These are phyloP conservation scores for Myxocyprinus asiaticus DNA, from an alignment of 2,113 vertebrate species.

Conservation along the genomic window DNA sequence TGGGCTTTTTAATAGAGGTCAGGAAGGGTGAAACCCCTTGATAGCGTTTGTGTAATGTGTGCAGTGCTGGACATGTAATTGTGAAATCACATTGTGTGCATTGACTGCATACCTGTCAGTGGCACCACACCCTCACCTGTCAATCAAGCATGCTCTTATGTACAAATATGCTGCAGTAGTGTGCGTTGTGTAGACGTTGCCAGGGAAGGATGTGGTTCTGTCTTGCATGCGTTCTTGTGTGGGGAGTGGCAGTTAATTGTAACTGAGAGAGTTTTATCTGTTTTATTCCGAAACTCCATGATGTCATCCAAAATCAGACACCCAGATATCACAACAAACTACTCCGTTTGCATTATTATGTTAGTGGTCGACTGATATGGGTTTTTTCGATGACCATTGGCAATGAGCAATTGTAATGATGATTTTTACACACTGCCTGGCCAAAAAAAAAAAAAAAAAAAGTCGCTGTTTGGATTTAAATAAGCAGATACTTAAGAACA, in stretches of 20 bases:
- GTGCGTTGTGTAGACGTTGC: slow-evolving; percentile 12
- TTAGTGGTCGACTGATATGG: too few relatives aligned
- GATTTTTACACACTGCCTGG: too few relatives aligned
- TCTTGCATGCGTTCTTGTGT: slow-evolving; percentile 45
- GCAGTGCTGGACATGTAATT: slow-evolving; percentile 21
- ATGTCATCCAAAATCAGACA: background rate
- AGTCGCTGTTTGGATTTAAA: too few relatives aligned
- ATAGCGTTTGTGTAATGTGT: background rate
- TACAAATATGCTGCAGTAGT: background rate
- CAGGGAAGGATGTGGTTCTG: background rate
- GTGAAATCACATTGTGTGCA: slow-evolving; percentile 45
- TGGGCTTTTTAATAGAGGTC: too few relatives aligned
- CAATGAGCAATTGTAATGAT: too few relatives aligned
- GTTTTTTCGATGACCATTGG: slow-evolving; percentile 9
- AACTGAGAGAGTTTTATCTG: background rate
- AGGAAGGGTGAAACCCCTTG: too few relatives aligned
- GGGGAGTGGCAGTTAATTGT: slow-evolving; percentile 48
- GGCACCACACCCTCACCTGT: slow-evolving; percentile 48
- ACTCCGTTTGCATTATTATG: too few relatives aligned
- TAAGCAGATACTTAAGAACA: slow-evolving; percentile 54
- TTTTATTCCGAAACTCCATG: background rate
- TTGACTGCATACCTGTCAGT: slow-evolving; percentile 42
- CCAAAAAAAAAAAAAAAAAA: too few relatives aligned
- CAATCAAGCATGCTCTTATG: background rate
- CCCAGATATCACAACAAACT: background rate